These are phyloP conservation scores for Sinelater perroti DNA, from an alignment of 2,888 invertebrate species.

Conservation along the genomic window DNA sequence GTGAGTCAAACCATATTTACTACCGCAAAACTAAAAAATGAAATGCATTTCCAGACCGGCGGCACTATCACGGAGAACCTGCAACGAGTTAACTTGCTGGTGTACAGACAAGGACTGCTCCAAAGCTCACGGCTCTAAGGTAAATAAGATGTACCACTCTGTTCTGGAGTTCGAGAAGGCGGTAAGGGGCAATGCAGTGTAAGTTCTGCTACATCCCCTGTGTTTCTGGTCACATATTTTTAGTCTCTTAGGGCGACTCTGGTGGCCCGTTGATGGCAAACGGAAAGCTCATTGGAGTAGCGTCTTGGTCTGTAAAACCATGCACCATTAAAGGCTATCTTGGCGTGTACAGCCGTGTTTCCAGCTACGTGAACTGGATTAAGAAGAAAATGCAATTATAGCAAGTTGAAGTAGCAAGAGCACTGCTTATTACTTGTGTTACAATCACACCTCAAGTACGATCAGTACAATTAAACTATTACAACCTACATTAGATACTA, in stretches of 20 bases:
- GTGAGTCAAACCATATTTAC: too few relatives aligned
- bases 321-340: constrained; percentile 59
- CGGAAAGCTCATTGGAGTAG: constrained; percentile 58
- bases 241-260: constrained; percentile 9
- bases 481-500: too few relatives aligned
- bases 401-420: too few relatives aligned
- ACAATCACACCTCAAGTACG: too few relatives aligned
- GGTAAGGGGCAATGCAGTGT: constrained; percentile 51
- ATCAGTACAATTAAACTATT: too few relatives aligned
- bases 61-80: constrained; percentile 53
- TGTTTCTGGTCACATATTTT: neutral
- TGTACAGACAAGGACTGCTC: constrained; percentile 16
- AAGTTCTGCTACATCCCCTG: constrained; percentile 26
- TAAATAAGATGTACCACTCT: constrained; percentile 45
- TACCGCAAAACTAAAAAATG: too few relatives aligned
- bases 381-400: too few relatives aligned
- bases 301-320: constrained; percentile 61
- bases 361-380: constrained; percentile 52
- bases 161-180: constrained; percentile 57
- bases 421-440: too few relatives aligned
- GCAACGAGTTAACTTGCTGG: constrained; percentile 60
- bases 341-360: constrained; percentile 60
- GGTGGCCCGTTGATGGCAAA: constrained; percentile 56
- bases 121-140: constrained; percentile 7
- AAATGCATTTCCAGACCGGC: constrained; percentile 58